Percentiles rank a stretch among this genome's conserved stretches.
Evolutionary conservation across 2,888 invertebrate genomes (phyloP).

Genomic region (Tortrix viridana): DNA sequence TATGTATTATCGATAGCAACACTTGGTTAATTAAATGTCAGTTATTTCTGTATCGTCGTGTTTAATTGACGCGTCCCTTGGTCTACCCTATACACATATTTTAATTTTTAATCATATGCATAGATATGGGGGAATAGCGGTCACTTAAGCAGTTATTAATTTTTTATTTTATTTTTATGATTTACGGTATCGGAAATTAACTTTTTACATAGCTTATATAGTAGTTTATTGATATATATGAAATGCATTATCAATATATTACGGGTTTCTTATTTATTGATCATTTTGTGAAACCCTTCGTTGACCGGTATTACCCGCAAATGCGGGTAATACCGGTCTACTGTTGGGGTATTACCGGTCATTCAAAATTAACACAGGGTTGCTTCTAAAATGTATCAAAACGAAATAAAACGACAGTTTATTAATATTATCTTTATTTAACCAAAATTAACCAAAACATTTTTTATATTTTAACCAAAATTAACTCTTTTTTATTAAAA

Average conservation of each 20-base stretch:
- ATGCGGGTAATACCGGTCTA: no score
- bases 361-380: constrained; percentile 2
- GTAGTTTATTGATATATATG: constrained; percentile 11
- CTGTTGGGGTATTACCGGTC: no score
- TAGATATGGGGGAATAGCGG: no score
- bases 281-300: constrained; percentile 14
- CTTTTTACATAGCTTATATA: constrained; percentile 13
- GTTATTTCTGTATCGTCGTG: no score
- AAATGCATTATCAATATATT: constrained; percentile 6
- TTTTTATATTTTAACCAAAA: no score
- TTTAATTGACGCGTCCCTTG: no score
- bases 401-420: constrained; percentile 8
- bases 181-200: constrained; percentile 10
- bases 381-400: constrained; percentile 1
- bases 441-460: no score
- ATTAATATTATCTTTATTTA: not conserved
- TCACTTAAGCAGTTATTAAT: constrained; percentile 4
- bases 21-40: no score
- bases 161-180: constrained; percentile 10
- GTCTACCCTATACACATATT: no score
- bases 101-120: no score
- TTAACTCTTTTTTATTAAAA: no score
- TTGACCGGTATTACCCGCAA: constrained; percentile 1
- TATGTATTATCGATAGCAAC: no score
- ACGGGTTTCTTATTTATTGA: constrained; percentile 9